A percentile compares a stretch with the other conserved stretches of the same genome.
Evolutionary conservation across 1,140 invertebrate species (phyloP).

Genomic region (Probaryconus sp.): DNA sequence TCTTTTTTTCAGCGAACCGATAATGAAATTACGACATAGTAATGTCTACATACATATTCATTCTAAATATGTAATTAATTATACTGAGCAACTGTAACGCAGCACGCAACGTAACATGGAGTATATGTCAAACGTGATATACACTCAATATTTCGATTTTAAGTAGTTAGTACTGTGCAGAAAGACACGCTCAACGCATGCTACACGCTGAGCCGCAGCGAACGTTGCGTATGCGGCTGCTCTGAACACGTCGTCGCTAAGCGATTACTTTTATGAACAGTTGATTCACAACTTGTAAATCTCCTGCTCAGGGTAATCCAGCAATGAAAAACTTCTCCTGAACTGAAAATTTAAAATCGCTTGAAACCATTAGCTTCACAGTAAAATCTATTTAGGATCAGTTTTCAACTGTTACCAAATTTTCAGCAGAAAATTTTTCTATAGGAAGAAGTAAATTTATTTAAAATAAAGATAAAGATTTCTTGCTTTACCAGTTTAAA

Average conservation of each 20-base stretch:
- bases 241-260: conserved; percentile 1
- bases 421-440: too few relatives aligned
- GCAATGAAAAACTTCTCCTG: too few relatives aligned
- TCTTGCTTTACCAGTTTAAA: too few relatives aligned
- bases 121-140: conserved; percentile 67
- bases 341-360: too few relatives aligned
- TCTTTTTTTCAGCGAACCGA: conserved; percentile 17
- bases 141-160: conserved; percentile 61
- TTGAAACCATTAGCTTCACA: too few relatives aligned
- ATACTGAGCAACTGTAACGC: conserved; percentile 53
- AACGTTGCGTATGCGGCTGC: conserved; percentile 14
- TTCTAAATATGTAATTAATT: conserved; percentile 55
- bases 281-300: conserved; percentile 32
- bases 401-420: too few relatives aligned
- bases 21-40: conserved; percentile 36
- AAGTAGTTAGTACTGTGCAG: conserved; percentile 50
- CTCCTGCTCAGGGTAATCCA: conserved; percentile 14
- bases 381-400: too few relatives aligned
- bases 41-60: conserved; percentile 37
- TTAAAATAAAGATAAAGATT: too few relatives aligned
- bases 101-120: conserved; percentile 58
- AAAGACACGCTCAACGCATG: conserved; percentile 46
- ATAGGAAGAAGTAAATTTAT: too few relatives aligned
- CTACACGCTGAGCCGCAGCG: conserved; percentile 6
- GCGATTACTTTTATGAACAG: conserved; percentile 21